Conservation (phyloP, 2,888 invertebrate genomes). For the Anodontia alba region DNA sequence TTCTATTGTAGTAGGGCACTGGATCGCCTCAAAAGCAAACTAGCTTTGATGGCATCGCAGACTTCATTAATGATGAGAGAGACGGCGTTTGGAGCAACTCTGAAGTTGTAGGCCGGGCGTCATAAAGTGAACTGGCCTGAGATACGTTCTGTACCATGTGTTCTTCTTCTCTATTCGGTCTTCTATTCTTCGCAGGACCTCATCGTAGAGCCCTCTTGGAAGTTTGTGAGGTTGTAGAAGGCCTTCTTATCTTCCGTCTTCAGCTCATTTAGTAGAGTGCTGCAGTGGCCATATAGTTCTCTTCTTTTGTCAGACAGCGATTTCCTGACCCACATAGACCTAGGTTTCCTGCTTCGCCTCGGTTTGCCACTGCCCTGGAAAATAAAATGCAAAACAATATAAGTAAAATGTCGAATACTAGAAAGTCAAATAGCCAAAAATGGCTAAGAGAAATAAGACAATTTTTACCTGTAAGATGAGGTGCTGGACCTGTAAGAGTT, state of each 20-base stretch:
- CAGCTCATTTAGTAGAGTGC: slow-evolving; percentile 19
- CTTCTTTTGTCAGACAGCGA: slow-evolving; percentile 18
- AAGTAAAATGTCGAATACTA: background rate
- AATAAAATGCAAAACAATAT: background rate
- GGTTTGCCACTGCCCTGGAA: slow-evolving; percentile 24
- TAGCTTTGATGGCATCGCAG: slow-evolving; percentile 30
- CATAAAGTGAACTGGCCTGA: background rate
- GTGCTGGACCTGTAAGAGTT: too few species aligned
- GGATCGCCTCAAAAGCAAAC: too few species aligned
- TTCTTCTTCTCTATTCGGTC: slow-evolving; percentile 37
- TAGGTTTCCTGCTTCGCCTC: slow-evolving; percentile 18
- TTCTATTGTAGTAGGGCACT: slow-evolving; percentile 24
- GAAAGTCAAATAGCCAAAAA: background rate
- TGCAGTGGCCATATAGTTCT: slow-evolving; percentile 23
- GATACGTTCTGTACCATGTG: slow-evolving; percentile 34
- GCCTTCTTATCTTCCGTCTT: slow-evolving; percentile 22
- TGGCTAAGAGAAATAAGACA: background rate
- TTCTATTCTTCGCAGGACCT: slow-evolving; percentile 36
- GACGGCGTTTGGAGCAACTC: slow-evolving; percentile 33
- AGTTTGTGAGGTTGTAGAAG: slow-evolving; percentile 24
- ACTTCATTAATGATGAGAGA: slow-evolving; percentile 23
- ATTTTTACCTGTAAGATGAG: slow-evolving; percentile 12
- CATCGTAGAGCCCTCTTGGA: slow-evolving; percentile 26
- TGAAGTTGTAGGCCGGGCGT: slow-evolving; percentile 35
- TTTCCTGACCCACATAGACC: slow-evolving; percentile 24